phyloP scores from a whole-genome alignment of 2,797 vertebrate genomes.

The Diceros bicornis region DNA sequence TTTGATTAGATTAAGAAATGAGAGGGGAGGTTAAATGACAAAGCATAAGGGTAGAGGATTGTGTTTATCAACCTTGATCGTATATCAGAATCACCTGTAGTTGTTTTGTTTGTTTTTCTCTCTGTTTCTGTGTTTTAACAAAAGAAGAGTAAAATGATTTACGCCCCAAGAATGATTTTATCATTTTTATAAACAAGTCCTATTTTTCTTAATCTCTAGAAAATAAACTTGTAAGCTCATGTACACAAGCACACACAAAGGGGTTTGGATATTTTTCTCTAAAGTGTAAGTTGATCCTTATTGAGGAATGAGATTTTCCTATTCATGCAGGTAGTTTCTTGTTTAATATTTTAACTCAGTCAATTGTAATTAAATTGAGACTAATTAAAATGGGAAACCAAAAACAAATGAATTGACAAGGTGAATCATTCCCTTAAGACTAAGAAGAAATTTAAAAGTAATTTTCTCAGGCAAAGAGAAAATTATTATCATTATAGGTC shows the following conservation, averaged over 20 bases:
- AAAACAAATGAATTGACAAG: constrained; percentile 81
- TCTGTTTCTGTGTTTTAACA: neutral
- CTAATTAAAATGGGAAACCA: constrained; percentile 84
- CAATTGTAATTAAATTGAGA: constrained; percentile 82
- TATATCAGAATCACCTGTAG: neutral
- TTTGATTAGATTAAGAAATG: neutral
- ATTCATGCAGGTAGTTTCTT: constrained; percentile 37
- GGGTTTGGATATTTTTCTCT: constrained; percentile 53
- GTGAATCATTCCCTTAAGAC: constrained; percentile 75
- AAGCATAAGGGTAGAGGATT: neutral
- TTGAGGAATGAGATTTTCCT: constrained; percentile 38
- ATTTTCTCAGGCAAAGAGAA: constrained; percentile 77
- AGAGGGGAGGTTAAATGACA: neutral
- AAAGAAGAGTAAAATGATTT: neutral
- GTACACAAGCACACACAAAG: neutral
- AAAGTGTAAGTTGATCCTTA: neutral
- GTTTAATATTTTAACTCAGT: constrained; percentile 76
- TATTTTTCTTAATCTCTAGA: neutral
- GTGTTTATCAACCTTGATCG: neutral
- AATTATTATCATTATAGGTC: constrained; percentile 78
- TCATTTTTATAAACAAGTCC: neutral
- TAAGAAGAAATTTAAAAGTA: constrained; percentile 74
- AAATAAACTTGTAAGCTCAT: neutral
- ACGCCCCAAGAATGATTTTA: neutral
- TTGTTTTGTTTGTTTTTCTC: neutral